Percentiles rank a stretch among this genome's conserved stretches.
Conservation (phyloP, 2,888 invertebrate species). For the Linnaemya vulpina region DNA sequence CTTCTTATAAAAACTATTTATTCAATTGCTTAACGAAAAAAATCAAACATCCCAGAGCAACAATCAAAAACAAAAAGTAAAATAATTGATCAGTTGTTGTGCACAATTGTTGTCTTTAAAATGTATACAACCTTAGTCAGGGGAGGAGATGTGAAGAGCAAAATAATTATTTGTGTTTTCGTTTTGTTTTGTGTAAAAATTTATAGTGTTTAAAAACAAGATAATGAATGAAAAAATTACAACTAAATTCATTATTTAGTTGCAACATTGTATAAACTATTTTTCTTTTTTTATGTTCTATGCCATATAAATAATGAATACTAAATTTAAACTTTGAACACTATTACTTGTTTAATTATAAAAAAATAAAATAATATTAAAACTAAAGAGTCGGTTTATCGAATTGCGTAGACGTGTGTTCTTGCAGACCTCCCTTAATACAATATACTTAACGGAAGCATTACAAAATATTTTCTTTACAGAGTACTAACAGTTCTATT, state of each 20-base stretch:
- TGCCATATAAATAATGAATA: not conserved
- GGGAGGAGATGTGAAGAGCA: no score
- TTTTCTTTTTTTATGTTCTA: not conserved
- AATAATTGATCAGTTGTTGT: not conserved
- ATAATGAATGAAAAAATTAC: conserved; percentile 11
- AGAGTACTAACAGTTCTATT: conserved; percentile 1
- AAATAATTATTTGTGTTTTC: not conserved
- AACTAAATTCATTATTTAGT: not conserved
- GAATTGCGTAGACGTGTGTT: conserved; percentile 33
- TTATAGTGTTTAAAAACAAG: not conserved
- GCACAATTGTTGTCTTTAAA: not conserved
- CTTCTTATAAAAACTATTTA: no score
- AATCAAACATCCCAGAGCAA: not conserved
- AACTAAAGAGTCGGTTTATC: not conserved
- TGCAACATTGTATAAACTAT: not conserved
- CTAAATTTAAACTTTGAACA: conserved; percentile 2
- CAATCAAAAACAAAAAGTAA: not conserved
- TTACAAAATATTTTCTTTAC: conserved; percentile 26
- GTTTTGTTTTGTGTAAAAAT: not conserved
- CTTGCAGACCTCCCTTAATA: conserved; percentile 23
- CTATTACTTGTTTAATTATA: not conserved
- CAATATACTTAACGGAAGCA: conserved; percentile 61
- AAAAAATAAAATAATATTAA: no score
- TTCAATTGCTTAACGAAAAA: not conserved
- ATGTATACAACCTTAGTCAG: not conserved